A percentile compares a stretch with the other conserved stretches of the same genome.
Conservation (phyloP, 1,140 invertebrate species). For the Coboldia fuscipes region DNA sequence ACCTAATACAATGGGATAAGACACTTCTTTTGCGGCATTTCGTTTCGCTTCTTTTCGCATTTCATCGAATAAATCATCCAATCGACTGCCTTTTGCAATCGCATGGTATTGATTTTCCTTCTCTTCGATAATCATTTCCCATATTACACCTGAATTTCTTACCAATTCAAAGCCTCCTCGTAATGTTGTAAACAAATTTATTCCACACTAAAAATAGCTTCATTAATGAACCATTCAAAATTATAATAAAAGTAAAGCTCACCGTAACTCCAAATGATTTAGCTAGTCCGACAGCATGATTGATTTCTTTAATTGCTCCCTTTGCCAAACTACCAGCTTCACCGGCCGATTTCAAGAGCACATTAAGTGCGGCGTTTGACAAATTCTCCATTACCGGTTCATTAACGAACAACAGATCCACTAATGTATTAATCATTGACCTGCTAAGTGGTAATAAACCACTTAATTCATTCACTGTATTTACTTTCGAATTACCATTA, state of each 20-base stretch:
- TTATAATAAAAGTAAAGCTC: conserved; percentile 5
- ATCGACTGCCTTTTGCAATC: conserved; percentile 25
- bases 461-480: conserved; percentile 23
- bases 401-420: background rate
- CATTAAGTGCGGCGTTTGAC: too few relatives aligned
- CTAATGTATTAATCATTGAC: conserved; percentile 2
- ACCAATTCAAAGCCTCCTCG: conserved; percentile 15
- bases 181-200: conserved; percentile 15
- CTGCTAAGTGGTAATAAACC: conserved; percentile 1
- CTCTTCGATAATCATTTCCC: conserved; percentile 17
- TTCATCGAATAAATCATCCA: conserved; percentile 23
- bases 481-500: conserved; percentile 36
- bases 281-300: conserved; percentile 42
- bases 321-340: conserved; percentile 40
- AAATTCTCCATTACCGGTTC: too few relatives aligned
- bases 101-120: too few relatives aligned
- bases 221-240: background rate
- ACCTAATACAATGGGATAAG: conserved; percentile 23
- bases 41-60: conserved; percentile 20
- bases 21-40: conserved; percentile 14
- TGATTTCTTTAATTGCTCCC: conserved; percentile 47
- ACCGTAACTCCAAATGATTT: conserved; percentile 53
- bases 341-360: too few relatives aligned
- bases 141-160: conserved; percentile 13
- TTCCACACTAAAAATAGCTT: conserved; percentile 11